These are phyloP conservation scores for Xestia sexstrigata DNA, from an alignment of 2,888 invertebrate genomes.

Conservation along the genomic window DNA sequence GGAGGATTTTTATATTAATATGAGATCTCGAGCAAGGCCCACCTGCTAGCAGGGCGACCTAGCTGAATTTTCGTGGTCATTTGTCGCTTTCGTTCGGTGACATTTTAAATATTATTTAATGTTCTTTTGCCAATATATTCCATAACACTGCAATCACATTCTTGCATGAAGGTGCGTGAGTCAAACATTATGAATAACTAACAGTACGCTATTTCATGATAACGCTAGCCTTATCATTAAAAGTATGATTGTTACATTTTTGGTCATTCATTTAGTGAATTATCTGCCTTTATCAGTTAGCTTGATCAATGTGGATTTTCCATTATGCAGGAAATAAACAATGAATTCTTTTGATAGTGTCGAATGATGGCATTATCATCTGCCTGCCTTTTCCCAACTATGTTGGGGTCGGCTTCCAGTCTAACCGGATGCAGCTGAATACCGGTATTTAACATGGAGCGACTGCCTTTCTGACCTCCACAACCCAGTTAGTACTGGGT, in stretches of 20 bases:
- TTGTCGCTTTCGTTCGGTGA: background rate
- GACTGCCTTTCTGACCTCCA: too few species aligned
- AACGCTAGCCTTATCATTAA: background rate
- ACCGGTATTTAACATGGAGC: too few species aligned
- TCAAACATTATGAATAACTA: conserved; percentile 41
- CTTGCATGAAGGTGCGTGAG: conserved; percentile 60
- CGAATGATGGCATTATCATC: background rate
- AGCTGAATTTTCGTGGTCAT: background rate
- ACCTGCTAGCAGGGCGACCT: background rate
- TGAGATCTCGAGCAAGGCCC: background rate
- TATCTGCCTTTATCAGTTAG: conserved; percentile 6
- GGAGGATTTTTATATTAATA: background rate
- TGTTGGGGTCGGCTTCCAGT: too few species aligned
- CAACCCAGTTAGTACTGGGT: too few species aligned
- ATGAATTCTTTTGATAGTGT: background rate
- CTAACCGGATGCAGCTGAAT: too few species aligned
- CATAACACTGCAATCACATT: conserved; percentile 64
- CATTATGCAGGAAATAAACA: background rate
- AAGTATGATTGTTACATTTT: background rate
- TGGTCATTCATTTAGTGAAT: background rate
- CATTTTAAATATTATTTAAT: background rate
- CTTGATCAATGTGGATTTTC: background rate
- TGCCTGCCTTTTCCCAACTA: too few species aligned
- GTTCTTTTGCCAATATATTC: conserved; percentile 61
- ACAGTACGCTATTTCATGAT: conserved; percentile 26